A percentile compares a stretch with the other conserved stretches of the same genome.
phyloP scores from a whole-genome alignment of 2,797 vertebrate genomes.

The Sebastes hubbsi region DNA sequence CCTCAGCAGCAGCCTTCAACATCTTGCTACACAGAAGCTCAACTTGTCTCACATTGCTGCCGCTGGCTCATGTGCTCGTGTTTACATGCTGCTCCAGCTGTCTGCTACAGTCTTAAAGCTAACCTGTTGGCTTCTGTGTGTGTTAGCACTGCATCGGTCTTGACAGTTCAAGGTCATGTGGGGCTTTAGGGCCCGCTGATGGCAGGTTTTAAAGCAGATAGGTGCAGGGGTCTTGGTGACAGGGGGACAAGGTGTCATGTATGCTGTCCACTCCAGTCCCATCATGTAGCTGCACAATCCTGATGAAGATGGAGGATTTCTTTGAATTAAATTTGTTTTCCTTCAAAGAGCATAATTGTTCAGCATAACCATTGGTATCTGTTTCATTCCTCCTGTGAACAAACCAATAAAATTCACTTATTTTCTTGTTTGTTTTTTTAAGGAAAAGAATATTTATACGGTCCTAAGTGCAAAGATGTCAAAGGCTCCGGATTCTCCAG shows the following conservation, averaged over 20 bases:
- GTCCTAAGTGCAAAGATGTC: conserved; percentile 86
- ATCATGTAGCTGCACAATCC: neutral
- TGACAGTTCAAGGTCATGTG: conserved; percentile 33
- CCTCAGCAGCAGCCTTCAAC: conserved; percentile 3
- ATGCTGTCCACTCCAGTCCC: neutral
- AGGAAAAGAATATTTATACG: conserved; percentile 8
- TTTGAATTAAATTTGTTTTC: neutral
- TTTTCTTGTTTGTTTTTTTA: conserved; percentile 6
- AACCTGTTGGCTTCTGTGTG: neutral
- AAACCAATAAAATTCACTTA: neutral
- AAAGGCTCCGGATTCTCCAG: conserved; percentile 92
- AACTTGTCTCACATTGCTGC: conserved; percentile 6
- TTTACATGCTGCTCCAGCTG: conserved; percentile 30
- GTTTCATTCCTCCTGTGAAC: neutral
- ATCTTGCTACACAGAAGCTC: conserved; percentile 17
- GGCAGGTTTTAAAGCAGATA: neutral
- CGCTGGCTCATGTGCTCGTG: neutral
- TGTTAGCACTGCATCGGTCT: neutral
- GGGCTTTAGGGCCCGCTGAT: neutral
- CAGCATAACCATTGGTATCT: neutral
- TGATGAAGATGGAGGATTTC: neutral
- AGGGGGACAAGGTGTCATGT: neutral
- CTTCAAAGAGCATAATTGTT: neutral
- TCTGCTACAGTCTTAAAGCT: neutral
- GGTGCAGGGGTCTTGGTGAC: neutral